Percentiles rank a stretch among this genome's conserved stretches.
Conservation (phyloP, 2,113 vertebrate genomes). For the Galbula dea region DNA sequence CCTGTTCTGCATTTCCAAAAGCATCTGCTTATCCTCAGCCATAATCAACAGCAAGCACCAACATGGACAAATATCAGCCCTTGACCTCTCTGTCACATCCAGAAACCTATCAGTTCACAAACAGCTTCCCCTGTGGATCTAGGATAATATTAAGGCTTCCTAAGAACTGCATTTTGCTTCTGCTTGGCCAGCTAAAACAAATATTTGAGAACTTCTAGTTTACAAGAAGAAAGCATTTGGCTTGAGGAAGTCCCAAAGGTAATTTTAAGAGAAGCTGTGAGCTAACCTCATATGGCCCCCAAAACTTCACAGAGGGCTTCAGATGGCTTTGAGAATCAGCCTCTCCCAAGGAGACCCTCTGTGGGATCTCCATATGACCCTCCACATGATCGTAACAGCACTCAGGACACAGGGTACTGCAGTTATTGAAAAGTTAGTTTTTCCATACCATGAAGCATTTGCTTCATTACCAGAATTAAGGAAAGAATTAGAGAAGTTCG, state of each 20-base stretch:
- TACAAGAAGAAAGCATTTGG: not conserved
- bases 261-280: not conserved
- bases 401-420: not conserved
- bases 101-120: not conserved
- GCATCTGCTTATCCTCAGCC: not conserved
- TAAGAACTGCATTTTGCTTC: not conserved
- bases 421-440: not conserved
- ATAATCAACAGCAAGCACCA: accelerated
- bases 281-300: not conserved
- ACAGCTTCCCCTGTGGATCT: not conserved
- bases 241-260: not conserved
- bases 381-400: not conserved
- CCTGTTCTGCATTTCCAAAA: not conserved
- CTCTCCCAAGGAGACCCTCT: not conserved
- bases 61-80: not conserved
- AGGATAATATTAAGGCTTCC: not conserved
- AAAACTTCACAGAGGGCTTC: not conserved
- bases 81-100: not conserved
- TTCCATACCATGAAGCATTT: not conserved
- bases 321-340: not conserved
- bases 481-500: not conserved
- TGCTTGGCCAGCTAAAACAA: not conserved
- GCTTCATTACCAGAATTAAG: not conserved
- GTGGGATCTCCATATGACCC: not conserved
- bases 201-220: not conserved